A percentile compares a stretch with the other conserved stretches of the same genome.
Evolutionary conservation across 2,888 invertebrate species (phyloP).

Genomic region (Ophion slaviceki): DNA sequence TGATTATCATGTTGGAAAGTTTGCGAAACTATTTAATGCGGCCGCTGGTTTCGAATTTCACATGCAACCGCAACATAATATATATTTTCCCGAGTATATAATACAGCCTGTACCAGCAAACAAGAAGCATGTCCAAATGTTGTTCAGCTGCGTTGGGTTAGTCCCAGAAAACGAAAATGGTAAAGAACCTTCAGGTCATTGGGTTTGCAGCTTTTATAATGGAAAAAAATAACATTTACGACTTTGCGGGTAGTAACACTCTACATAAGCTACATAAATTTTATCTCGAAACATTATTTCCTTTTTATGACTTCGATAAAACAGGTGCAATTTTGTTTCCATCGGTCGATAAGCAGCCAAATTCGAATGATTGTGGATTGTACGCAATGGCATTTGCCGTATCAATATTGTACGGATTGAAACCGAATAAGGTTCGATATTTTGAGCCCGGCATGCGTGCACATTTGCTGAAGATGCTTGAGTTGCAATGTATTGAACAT

Average conservation of each 20-base stretch:
- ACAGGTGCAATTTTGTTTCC: slow-evolving; percentile 37
- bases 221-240: slow-evolving; percentile 45
- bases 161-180: background rate
- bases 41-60: slow-evolving; percentile 43
- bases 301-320: slow-evolving; percentile 39
- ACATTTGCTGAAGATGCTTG: slow-evolving; percentile 38
- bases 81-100: slow-evolving; percentile 44
- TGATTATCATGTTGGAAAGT: slow-evolving; percentile 52
- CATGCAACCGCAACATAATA: background rate
- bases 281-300: slow-evolving; percentile 49
- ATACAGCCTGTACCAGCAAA: slow-evolving; percentile 38
- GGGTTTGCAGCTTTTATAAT: slow-evolving; percentile 61
- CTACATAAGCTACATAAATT: slow-evolving; percentile 46
- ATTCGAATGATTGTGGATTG: slow-evolving; percentile 36
- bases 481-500: slow-evolving; percentile 16
- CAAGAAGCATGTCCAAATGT: slow-evolving; percentile 61
- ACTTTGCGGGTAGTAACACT: slow-evolving; percentile 40
- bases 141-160: slow-evolving; percentile 51
- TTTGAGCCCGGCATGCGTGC: slow-evolving; percentile 6
- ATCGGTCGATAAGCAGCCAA: slow-evolving; percentile 44
- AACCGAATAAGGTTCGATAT: slow-evolving; percentile 32
- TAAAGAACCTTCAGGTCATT: slow-evolving; percentile 14
- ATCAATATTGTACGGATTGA: slow-evolving; percentile 35
- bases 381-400: slow-evolving; percentile 44
- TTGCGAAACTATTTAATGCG: slow-evolving; percentile 30